A percentile compares a stretch with the other conserved stretches of the same genome.
Conservation (phyloP, 2,888 invertebrate genomes). For the Drosophila mettleri region DNA sequence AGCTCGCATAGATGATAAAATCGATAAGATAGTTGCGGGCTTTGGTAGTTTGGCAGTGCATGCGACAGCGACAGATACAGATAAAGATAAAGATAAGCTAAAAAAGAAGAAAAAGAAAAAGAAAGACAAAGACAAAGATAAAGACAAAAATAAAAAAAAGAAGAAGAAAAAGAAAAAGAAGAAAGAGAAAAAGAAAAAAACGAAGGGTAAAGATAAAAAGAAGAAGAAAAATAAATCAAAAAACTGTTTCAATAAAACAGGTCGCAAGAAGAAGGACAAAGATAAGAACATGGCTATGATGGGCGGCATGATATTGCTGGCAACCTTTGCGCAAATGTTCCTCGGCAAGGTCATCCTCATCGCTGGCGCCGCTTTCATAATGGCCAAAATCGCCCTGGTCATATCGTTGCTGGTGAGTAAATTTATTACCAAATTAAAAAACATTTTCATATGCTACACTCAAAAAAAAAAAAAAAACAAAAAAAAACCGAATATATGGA, state of each 20-base stretch:
- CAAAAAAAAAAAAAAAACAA: background rate
- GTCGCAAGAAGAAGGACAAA: constrained; percentile 86
- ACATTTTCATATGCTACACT: background rate
- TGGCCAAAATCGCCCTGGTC: constrained; percentile 88
- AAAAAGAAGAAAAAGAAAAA: constrained; percentile 22
- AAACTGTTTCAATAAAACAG: constrained; percentile 83
- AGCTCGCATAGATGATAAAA: constrained; percentile 80
- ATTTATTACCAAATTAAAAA: background rate
- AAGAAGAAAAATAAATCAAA: constrained; percentile 61
- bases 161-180: constrained; percentile 21
- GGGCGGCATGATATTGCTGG: constrained; percentile 87
- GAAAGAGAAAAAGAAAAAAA: constrained; percentile 23
- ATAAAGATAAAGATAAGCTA: constrained; percentile 39
- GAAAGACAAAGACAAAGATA: constrained; percentile 34
- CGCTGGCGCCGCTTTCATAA: constrained; percentile 88
- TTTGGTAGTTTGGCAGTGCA: constrained; percentile 56
- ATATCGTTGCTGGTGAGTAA: constrained; percentile 86
- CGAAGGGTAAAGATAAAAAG: constrained; percentile 23
- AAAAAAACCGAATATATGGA: background rate
- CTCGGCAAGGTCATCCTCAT: constrained; percentile 89
- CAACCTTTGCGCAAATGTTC: constrained; percentile 88
- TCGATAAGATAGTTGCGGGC: constrained; percentile 66
- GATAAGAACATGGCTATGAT: constrained; percentile 86
- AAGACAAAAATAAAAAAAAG: constrained; percentile 24
- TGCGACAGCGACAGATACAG: constrained; percentile 36